Percentiles rank a stretch among this genome's conserved stretches.
phyloP scores from a whole-genome alignment of 2,113 vertebrate genomes.

The Pituophis catenifer region DNA sequence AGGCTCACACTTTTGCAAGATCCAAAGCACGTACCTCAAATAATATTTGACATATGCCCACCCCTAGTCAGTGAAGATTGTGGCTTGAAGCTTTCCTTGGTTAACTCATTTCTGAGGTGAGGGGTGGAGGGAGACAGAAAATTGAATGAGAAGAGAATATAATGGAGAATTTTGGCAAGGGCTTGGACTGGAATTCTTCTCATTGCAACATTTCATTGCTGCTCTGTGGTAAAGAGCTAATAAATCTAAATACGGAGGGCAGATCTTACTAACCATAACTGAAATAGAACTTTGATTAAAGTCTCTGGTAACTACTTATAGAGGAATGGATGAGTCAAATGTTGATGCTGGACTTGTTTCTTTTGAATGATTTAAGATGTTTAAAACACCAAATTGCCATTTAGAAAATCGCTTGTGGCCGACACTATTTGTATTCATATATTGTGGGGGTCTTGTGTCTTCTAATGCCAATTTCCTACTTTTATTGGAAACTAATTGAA shows the following conservation, averaged over 20 bases:
- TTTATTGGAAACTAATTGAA: conserved; percentile 42
- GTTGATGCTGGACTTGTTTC: conserved; percentile 37
- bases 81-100: not conserved
- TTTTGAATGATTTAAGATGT: conserved; percentile 40
- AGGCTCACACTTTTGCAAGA: not conserved
- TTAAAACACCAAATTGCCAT: conserved; percentile 44
- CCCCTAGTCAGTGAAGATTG: not conserved
- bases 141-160: not conserved
- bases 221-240: conserved; percentile 41
- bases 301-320: conserved; percentile 41
- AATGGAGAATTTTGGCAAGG: not conserved
- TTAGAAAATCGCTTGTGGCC: conserved; percentile 46
- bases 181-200: not conserved
- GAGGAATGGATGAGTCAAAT: conserved; percentile 16
- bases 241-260: conserved; percentile 36
- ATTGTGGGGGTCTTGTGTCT: not conserved
- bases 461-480: conserved; percentile 22
- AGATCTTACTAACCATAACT: conserved; percentile 45
- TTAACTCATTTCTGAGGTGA: not conserved
- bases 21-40: not conserved
- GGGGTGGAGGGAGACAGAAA: not conserved
- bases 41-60: not conserved
- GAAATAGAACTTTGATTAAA: conserved; percentile 31
- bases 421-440: conserved; percentile 20
- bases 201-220: not conserved